phyloP scores from a whole-genome alignment of 2,888 invertebrate genomes.

The Melanostoma scalare region DNA sequence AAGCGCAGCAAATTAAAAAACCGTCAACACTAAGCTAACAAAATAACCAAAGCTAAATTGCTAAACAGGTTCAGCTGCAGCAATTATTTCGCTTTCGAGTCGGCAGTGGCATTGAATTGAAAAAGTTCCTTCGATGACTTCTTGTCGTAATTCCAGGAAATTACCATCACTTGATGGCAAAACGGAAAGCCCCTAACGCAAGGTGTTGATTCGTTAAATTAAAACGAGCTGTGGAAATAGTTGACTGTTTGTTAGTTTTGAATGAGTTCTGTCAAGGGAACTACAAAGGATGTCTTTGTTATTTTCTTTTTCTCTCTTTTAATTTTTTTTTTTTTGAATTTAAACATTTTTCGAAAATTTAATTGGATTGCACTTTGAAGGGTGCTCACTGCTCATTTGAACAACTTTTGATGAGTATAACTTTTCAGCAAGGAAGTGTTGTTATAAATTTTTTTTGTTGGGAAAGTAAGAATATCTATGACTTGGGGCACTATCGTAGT shows the following conservation, averaged over 20 bases:
- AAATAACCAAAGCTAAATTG: background rate
- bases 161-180: slow-evolving; percentile 29
- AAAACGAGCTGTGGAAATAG: slow-evolving; percentile 12
- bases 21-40: no score
- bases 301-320: background rate
- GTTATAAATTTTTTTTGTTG: no score
- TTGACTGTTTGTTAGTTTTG: slow-evolving; percentile 29
- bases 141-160: slow-evolving; percentile 28
- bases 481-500: no score
- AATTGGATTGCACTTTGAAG: no score
- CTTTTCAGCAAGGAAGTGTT: no score
- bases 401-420: no score
- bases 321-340: no score
- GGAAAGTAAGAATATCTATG: no score
- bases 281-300: slow-evolving; percentile 20
- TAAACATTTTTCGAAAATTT: no score
- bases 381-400: no score
- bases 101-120: slow-evolving; percentile 34
- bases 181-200: slow-evolving; percentile 31
- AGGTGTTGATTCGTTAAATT: slow-evolving; percentile 67
- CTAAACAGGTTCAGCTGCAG: slow-evolving; percentile 13
- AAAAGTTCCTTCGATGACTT: slow-evolving; percentile 50
- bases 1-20: no score
- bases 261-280: slow-evolving; percentile 31
- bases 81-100: slow-evolving; percentile 26